Percentiles rank a stretch among this genome's conserved stretches.
Conservation (phyloP, 37 sponge, comb jelly and placozoan species). For the Amphimedon queenslandica region DNA sequence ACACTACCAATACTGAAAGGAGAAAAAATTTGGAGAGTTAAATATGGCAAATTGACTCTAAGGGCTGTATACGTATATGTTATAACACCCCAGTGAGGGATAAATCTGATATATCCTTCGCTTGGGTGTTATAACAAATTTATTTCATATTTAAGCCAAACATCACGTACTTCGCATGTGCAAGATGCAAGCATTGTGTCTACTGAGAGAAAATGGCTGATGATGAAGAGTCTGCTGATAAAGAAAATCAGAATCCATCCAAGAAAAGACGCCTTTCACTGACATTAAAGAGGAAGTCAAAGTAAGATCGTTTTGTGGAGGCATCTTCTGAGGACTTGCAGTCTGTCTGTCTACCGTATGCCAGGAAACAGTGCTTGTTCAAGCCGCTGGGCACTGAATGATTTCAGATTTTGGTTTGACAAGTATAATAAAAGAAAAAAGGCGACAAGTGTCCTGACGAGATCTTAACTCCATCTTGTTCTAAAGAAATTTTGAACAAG, state of each 20-base stretch:
- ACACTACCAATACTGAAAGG: too few species aligned
- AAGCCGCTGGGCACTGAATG: not conserved
- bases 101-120: not conserved
- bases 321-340: not conserved
- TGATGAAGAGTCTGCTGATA: not conserved
- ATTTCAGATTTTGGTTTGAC: not conserved
- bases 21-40: too few species aligned
- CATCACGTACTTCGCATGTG: too few species aligned
- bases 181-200: too few species aligned
- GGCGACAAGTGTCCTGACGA: not conserved
- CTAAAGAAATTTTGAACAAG: not conserved
- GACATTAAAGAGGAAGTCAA: not conserved
- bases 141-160: not conserved
- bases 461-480: slow-evolving; percentile 5
- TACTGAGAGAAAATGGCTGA: not conserved
- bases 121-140: not conserved
- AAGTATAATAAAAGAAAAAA: slow-evolving; percentile 2
- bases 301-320: not conserved
- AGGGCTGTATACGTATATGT: slow-evolving; percentile 1
- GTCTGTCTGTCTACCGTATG: not conserved
- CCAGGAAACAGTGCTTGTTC: not conserved
- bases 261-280: not conserved
- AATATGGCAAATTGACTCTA: too few species aligned
- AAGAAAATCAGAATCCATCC: not conserved
- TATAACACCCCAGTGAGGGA: not conserved